Percentiles rank a stretch among this genome's conserved stretches.
Conservation (phyloP, 2,113 vertebrate species). For the Embiotoca jacksoni region DNA sequence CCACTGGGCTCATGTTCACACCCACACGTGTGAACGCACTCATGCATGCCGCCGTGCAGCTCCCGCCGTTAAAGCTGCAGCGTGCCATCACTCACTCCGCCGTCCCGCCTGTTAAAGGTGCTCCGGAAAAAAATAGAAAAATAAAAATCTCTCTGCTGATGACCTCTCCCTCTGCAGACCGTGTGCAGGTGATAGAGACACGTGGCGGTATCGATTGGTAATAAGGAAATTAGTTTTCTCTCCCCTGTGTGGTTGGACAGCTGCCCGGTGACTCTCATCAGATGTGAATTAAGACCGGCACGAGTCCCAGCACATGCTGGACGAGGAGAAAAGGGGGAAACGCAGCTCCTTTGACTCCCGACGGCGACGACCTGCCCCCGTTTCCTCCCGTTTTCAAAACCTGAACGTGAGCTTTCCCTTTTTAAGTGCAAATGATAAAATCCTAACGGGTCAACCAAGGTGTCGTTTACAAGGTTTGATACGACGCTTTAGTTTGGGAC, state of each 20-base stretch:
- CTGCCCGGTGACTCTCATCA: slow-evolving; percentile 58
- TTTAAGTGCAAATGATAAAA: not conserved
- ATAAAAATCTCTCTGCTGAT: slow-evolving; percentile 6
- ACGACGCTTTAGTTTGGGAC: not conserved
- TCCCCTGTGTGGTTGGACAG: slow-evolving; percentile 22
- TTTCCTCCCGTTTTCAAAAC: not conserved
- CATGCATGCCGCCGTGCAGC: slow-evolving; percentile 43
- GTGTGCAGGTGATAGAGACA: slow-evolving; percentile 43
- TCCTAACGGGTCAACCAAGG: no score
- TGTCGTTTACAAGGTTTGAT: not conserved
- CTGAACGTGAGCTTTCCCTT: not conserved
- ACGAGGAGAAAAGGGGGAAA: not conserved
- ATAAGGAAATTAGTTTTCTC: slow-evolving; percentile 61
- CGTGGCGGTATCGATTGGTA: slow-evolving; percentile 60
- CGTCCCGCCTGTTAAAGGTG: slow-evolving; percentile 43
- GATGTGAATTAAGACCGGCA: slow-evolving; percentile 57
- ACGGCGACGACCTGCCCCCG: not conserved
- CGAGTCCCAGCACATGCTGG: slow-evolving; percentile 35
- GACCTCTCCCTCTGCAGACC: slow-evolving; percentile 44
- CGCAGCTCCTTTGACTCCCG: slow-evolving; percentile 1
- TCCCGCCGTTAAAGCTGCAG: slow-evolving; percentile 64
- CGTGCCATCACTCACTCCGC: slow-evolving; percentile 12
- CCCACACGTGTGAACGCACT: slow-evolving; percentile 47
- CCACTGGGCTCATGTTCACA: slow-evolving; percentile 24
- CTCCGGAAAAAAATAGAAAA: slow-evolving; percentile 43